A percentile compares a stretch with the other conserved stretches of the same genome.
These are phyloP conservation scores for Araneus ventricosus DNA, from an alignment of 1,140 invertebrate species.

Conservation along the genomic window DNA sequence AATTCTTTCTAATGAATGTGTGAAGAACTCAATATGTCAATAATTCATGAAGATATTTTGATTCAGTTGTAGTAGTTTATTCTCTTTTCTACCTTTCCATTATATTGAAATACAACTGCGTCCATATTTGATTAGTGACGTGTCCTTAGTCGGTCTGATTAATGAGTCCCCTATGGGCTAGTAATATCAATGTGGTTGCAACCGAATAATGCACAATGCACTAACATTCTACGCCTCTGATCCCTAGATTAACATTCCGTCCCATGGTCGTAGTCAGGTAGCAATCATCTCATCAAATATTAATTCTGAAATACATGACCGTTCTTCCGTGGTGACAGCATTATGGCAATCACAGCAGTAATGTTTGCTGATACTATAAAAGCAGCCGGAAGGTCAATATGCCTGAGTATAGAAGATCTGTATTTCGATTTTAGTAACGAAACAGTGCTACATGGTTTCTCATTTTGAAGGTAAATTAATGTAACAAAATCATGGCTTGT, in stretches of 20 bases:
- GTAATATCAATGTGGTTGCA: not conserved
- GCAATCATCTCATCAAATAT: constrained; percentile 17
- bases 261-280: not conserved
- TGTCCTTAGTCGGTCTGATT: not conserved
- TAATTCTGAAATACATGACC: not conserved
- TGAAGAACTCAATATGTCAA: too few relatives aligned
- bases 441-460: too few relatives aligned
- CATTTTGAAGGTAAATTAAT: too few relatives aligned
- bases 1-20: too few relatives aligned
- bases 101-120: not conserved
- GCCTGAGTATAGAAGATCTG: too few relatives aligned
- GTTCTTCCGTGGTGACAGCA: not conserved
- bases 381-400: not conserved
- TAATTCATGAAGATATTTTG: not conserved
- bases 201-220: not conserved
- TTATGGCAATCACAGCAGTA: not conserved
- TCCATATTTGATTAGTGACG: not conserved
- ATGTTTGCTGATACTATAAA: not conserved
- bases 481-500: too few relatives aligned
- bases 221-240: not conserved
- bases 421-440: too few relatives aligned
- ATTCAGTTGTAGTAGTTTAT: not conserved
- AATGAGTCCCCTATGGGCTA: not conserved
- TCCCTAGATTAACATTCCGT: not conserved
- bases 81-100: not conserved